Evolutionary conservation across 1,140 invertebrate species (phyloP).

Genomic region (Elymnias hypermnestra): DNA sequence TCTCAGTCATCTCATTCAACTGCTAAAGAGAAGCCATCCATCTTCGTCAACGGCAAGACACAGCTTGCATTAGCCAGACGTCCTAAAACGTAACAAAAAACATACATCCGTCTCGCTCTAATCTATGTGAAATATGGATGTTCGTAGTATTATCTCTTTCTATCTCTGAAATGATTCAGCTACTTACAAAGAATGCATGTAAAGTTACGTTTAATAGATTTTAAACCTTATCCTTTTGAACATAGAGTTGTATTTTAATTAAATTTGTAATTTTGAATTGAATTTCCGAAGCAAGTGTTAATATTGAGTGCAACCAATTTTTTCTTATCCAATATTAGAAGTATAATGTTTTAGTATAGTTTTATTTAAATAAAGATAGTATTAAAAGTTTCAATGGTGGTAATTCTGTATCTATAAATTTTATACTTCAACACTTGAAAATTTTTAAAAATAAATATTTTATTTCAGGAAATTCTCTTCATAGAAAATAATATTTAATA

Average conservation of each 20-base stretch:
- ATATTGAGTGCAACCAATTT: conserved; percentile 51
- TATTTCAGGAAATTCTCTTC: too few relatives aligned
- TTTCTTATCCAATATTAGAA: conserved; percentile 43
- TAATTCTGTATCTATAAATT: too few relatives aligned
- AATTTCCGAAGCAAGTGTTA: conserved; percentile 58
- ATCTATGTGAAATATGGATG: conserved; percentile 14
- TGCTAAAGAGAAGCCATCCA: conserved; percentile 57
- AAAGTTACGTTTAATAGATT: conserved; percentile 18
- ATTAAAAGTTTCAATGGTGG: too few relatives aligned
- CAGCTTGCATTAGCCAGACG: conserved; percentile 53
- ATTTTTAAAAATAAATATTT: too few relatives aligned
- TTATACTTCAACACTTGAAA: too few relatives aligned
- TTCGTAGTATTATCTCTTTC: conserved; percentile 34
- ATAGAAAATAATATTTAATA: too few relatives aligned
- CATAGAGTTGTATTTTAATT: conserved; percentile 27
- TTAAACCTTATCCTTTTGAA: conserved; percentile 15
- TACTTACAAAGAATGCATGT: conserved; percentile 39
- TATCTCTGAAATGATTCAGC: conserved; percentile 56
- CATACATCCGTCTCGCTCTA: conserved; percentile 33
- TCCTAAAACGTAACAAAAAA: conserved; percentile 23
- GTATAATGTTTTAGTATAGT: conserved; percentile 14
- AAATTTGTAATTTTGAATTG: conserved; percentile 32
- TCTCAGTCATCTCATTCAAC: conserved; percentile 47
- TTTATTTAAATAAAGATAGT: too few relatives aligned
- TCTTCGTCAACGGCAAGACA: conserved; percentile 62